Base-by-base conservation (phyloP, 2,888 invertebrate genomes). In the Acleris cristana region DNA sequence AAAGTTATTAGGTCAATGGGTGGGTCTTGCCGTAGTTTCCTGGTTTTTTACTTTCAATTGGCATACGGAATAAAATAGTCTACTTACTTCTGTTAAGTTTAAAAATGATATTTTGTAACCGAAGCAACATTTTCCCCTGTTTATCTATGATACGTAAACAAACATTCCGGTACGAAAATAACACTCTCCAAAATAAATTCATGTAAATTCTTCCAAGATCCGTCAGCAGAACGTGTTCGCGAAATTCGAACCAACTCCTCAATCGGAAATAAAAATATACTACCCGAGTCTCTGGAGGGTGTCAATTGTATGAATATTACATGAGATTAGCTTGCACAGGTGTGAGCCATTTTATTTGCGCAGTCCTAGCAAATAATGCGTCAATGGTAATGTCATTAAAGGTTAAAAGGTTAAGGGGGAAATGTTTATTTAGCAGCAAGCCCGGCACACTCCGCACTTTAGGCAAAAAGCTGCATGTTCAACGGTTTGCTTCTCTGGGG, bases 221-320 rank as follows among this genome's bases (percentile, higher is more conserved):
- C 40, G 65, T 16, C 23, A 53, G 48, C 44, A 45, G 23, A 21
- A 44, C 21, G 21, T 14, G 21, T 19, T 21, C 48, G 44, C 45
- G 34, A 23, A 53, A 40, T 48, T 40, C 62, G 48, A 67, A 63
- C 48, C 53, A 21, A 14, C n/a, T 34, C 52, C 56, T 61, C 56
- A 66, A 66, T 67, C 19, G 57, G 45, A 48, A 63, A 67, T 62
- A 67, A 53, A 62, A 49, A 58, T 54, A 57, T 63, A 58, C 51
- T 58, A 58, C 62, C n/a, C 14, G 23, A 19, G 21, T 56, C 60
- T 71, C 70, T 68, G 71, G 71, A 72, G 69, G 75, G 70, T 72
- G 75, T 71, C 75, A 72, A 70, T 70, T 73, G 71, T 71, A 77
- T 82, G 79, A 80, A 82, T 82, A 79, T 74, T 82, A 76, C 63